A percentile compares a stretch with the other conserved stretches of the same genome.
phyloP scores from a whole-genome alignment of 2,113 vertebrate genomes.

The Dendrocopos noguchii region DNA sequence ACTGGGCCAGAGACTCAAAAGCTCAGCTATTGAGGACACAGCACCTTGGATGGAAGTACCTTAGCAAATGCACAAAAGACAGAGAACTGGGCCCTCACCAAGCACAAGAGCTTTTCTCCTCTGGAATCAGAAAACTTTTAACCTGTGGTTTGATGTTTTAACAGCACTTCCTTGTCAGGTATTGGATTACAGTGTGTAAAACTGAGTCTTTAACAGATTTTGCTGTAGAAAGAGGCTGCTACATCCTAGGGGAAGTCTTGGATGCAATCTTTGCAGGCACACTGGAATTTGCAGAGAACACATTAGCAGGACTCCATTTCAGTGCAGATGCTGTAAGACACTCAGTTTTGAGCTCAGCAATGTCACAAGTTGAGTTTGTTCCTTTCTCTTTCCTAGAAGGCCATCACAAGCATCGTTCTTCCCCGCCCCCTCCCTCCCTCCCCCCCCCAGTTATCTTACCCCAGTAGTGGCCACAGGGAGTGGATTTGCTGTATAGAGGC shows the following conservation, averaged over 20 bases:
- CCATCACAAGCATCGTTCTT: neutral
- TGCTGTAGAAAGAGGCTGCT: neutral
- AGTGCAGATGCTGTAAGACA: neutral
- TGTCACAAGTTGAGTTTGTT: neutral
- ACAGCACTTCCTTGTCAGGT: neutral
- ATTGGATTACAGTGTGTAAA: neutral
- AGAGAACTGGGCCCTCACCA: neutral
- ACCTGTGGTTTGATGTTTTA: neutral
- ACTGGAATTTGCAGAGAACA: neutral
- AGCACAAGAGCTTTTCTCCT: neutral
- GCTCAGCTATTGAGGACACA: neutral
- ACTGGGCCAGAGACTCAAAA: neutral
- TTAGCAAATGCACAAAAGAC: neutral
- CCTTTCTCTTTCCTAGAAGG: neutral
- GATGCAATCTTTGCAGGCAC: neutral
- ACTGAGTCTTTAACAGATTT: neutral
- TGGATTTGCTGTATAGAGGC: constrained; percentile 94
- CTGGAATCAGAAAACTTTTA: neutral
- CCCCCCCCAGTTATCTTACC: constrained; percentile 76
- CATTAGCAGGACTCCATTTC: neutral
- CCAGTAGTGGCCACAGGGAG: constrained; percentile 94
- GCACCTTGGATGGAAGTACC: neutral
- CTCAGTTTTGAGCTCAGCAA: neutral
- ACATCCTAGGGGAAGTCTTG: neutral
- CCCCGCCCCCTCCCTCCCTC: no score